A percentile compares a stretch with the other conserved stretches of the same genome.
Evolutionary conservation across 1,140 invertebrate genomes (phyloP).

Genomic region (Araneus ventricosus): DNA sequence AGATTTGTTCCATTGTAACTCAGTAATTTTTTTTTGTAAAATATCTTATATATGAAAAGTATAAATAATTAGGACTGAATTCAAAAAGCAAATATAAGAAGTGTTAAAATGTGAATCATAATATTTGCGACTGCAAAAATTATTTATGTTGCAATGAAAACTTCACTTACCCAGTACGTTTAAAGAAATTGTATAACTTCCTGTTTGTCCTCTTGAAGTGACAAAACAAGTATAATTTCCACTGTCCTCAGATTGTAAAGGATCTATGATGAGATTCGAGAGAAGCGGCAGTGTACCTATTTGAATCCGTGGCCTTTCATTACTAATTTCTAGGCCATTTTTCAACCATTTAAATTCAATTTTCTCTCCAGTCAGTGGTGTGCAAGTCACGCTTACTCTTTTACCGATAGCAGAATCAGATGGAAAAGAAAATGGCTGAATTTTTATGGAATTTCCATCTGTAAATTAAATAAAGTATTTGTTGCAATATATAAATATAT

Average conservation of each 20-base stretch:
- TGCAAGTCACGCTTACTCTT: conserved; percentile 68
- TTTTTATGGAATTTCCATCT: conserved; percentile 38
- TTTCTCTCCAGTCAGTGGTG: conserved; percentile 58
- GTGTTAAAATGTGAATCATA: too few species aligned
- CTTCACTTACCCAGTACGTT: conserved; percentile 44
- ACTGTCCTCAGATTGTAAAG: conserved; percentile 33
- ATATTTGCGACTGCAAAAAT: too few species aligned
- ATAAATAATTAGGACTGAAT: too few species aligned
- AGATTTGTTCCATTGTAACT: too few species aligned
- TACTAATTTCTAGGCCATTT: conserved; percentile 48
- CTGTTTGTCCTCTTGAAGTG: conserved; percentile 11
- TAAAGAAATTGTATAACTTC: conserved; percentile 46
- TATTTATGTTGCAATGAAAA: background rate
- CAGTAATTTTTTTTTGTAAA: too few species aligned
- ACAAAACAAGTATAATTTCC: conserved; percentile 73
- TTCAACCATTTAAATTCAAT: conserved; percentile 72
- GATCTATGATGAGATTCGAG: conserved; percentile 53
- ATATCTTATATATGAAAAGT: too few species aligned
- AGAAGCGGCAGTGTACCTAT: background rate
- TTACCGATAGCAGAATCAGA: conserved; percentile 37
- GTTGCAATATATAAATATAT: too few species aligned
- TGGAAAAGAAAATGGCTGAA: conserved; percentile 72
- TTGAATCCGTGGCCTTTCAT: background rate
- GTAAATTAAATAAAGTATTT: background rate
- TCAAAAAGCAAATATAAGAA: too few species aligned